Conservation (phyloP, 1,140 invertebrate species). For the Drosophila quadrilineata region DNA sequence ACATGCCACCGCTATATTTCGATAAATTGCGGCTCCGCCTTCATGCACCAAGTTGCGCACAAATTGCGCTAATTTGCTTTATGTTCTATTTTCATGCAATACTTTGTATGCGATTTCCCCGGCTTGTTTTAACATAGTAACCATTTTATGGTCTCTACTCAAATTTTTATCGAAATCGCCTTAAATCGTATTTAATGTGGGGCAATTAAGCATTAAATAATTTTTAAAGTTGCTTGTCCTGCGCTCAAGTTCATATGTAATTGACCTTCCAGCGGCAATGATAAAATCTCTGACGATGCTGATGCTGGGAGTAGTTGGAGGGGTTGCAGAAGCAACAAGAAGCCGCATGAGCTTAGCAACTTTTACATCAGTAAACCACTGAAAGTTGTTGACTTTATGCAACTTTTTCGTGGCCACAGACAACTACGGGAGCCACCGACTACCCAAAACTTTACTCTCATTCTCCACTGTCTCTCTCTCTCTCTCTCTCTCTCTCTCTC, state of each 20-base stretch:
- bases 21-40: constrained; percentile 58
- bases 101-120: constrained; percentile 28
- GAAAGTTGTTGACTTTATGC: constrained; percentile 79
- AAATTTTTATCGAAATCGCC: constrained; percentile 58
- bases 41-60: constrained; percentile 56
- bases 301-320: neutral
- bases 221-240: neutral
- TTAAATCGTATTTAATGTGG: too few species aligned
- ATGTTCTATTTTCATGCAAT: constrained; percentile 46
- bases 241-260: constrained; percentile 49
- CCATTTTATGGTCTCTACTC: constrained; percentile 40
- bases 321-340: neutral
- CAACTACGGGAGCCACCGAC: constrained; percentile 65
- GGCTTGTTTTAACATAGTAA: constrained; percentile 3
- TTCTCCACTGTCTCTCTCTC: too few species aligned
- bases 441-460: too few species aligned
- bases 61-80: constrained; percentile 74
- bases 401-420: constrained; percentile 78
- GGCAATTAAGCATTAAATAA: neutral
- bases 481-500: constrained; percentile 7
- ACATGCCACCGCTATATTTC: constrained; percentile 56
- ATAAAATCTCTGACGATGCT: constrained; percentile 1
- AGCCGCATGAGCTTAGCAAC: constrained; percentile 67
- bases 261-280: constrained; percentile 54
- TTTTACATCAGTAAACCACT: constrained; percentile 77